phyloP scores from a whole-genome alignment of 2,113 vertebrate species.

The Oncorhynchus clarkii region DNA sequence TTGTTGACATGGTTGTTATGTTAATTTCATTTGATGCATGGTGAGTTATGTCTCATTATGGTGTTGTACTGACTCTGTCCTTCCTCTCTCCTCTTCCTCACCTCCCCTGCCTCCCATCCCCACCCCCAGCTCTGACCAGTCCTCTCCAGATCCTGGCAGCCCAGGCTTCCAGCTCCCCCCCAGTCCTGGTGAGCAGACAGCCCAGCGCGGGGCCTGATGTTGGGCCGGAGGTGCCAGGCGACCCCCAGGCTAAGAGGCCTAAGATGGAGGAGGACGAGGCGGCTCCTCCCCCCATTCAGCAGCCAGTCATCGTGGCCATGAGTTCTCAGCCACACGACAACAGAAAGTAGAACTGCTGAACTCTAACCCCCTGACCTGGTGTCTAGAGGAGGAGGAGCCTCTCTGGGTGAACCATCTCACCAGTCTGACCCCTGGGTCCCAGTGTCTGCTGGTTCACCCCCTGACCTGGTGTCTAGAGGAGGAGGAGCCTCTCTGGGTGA shows the following conservation, averaged over 20 bases:
- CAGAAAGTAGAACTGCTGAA: conserved; percentile 51
- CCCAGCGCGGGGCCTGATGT: conserved; percentile 71
- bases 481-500: too few relatives aligned
- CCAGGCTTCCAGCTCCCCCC: conserved; percentile 92
- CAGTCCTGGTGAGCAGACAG: conserved; percentile 83
- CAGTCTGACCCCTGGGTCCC: not conserved
- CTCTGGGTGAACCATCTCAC: conserved; percentile 10
- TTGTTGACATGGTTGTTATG: not conserved
- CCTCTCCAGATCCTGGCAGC: conserved; percentile 94
- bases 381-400: conserved; percentile 28
- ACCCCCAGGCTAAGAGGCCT: conserved; percentile 84
- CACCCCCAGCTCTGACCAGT: conserved; percentile 80
- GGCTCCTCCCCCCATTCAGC: conserved; percentile 61
- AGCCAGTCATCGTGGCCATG: conserved; percentile 83
- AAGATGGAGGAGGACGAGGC: conserved; percentile 80
- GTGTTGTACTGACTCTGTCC: not conserved
- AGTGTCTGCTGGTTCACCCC: not conserved
- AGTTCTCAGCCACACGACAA: conserved; percentile 64
- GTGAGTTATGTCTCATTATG: too few relatives aligned
- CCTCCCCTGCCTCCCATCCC: not conserved
- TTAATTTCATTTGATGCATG: not conserved
- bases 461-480: too few relatives aligned
- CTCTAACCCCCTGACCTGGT: conserved; percentile 39
- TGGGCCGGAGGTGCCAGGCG: conserved; percentile 60
- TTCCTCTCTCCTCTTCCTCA: not conserved